phyloP scores from a whole-genome alignment of 2,888 invertebrate genomes.

The Galerucella nymphaeae region DNA sequence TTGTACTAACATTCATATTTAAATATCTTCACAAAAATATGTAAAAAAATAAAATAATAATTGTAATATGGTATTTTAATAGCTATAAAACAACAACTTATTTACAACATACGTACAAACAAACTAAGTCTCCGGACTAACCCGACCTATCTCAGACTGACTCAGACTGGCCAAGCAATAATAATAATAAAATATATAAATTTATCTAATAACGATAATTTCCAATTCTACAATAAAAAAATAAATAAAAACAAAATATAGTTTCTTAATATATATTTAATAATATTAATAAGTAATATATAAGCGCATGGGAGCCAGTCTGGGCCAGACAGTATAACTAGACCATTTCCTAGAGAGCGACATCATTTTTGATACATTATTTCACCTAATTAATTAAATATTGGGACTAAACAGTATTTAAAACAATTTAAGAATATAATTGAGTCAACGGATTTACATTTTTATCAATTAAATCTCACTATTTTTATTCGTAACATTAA shows the following conservation, averaged over 20 bases:
- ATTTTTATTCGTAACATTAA: too few species aligned
- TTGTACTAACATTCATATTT: conserved; percentile 67
- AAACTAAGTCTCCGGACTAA: conserved; percentile 59
- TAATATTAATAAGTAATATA: conserved; percentile 59
- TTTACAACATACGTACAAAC: conserved; percentile 64
- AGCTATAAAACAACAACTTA: conserved; percentile 67
- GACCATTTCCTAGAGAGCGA: conserved; percentile 5
- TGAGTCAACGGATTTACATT: background rate
- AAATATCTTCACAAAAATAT: conserved; percentile 68
- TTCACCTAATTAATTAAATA: background rate
- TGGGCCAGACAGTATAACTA: conserved; percentile 50
- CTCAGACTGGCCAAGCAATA: conserved; percentile 55
- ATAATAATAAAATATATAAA: conserved; percentile 63
- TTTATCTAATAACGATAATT: conserved; percentile 65
- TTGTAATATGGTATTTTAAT: conserved; percentile 65
- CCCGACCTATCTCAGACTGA: conserved; percentile 55
- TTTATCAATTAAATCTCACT: background rate
- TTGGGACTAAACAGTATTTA: background rate
- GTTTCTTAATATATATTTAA: conserved; percentile 59
- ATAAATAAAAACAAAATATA: conserved; percentile 65
- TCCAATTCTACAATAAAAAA: conserved; percentile 64
- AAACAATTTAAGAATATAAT: background rate
- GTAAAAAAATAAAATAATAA: conserved; percentile 68
- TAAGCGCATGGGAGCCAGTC: conserved; percentile 55
- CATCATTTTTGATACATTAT: background rate